Base-by-base conservation (phyloP, 1,140 invertebrate genomes). In the Pseudoatta argentina region DNA sequence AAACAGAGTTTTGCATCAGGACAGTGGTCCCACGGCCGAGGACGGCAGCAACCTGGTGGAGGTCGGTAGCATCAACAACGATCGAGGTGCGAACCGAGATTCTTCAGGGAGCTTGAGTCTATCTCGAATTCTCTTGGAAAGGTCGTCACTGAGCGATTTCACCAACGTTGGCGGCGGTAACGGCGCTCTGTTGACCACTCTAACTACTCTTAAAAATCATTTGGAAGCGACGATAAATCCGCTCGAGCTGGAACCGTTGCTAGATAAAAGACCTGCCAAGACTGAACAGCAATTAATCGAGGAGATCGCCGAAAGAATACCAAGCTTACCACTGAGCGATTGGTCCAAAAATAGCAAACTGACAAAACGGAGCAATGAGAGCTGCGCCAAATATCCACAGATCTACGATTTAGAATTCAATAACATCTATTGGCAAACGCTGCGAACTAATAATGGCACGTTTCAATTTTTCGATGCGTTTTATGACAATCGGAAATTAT, bases 401-500 rank as follows among this genome's bases (percentile, higher is more conserved):
- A 97, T 98, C 67, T 98, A 97, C 92, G 98, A 98, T 88, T 95
- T 99, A 73, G 97, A 98, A 93, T 99, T 98, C 95, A 98, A 98
- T 94, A 99, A 99, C 93, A 96, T 98, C 8, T 98, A 98, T 93
- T 98, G 98, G 98, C 98, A 99, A 94, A 97, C 97, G 14, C 89
- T 98, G 89, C 96, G 96, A 85, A 97, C 97, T 1, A 96, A 96
- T 44, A 98, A 98, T 89, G 98, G 98, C 0, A 98, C 98, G 0
- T 98, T 98, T 92, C 98, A 98, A 89, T 94, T 99, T 2, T 99
- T 98, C 92, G 98, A 98, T 0, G 98, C 98, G 16, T 99, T 98
- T 93, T 97, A 98, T 91, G 98, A 99, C 93, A 96, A 97, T 7
- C 95, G 98, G 14, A 97, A 97, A 83, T 95, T 97, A 51, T 98